A percentile compares a stretch with the other conserved stretches of the same genome.
Evolutionary conservation across 2,113 vertebrate genomes (phyloP).

Genomic region (Onychostruthus taczanowskii): DNA sequence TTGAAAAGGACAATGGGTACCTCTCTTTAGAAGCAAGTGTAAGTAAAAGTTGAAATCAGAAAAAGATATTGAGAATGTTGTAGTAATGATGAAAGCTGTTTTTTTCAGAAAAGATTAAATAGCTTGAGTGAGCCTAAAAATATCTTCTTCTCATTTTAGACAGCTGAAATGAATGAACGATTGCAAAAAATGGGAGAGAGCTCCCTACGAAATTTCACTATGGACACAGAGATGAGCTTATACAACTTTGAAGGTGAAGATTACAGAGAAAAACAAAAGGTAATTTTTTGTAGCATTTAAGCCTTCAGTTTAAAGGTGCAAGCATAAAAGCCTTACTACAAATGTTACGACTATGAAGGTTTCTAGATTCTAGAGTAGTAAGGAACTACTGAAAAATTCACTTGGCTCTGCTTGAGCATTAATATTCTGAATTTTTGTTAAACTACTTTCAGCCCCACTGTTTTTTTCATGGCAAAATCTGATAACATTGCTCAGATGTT

Average conservation of each 20-base stretch:
- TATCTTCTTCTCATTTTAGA: slow-evolving; percentile 67
- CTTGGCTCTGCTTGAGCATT: neutral
- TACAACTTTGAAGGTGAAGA: slow-evolving; percentile 93
- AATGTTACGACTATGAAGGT: neutral
- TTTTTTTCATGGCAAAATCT: neutral
- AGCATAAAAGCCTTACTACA: neutral
- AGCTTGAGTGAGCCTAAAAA: neutral
- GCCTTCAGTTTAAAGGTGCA: neutral
- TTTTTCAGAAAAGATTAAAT: neutral
- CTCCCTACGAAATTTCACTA: slow-evolving; percentile 85
- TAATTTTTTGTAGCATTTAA: slow-evolving; percentile 35
- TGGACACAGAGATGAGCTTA: slow-evolving; percentile 88
- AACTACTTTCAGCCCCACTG: neutral
- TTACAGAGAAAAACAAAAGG: slow-evolving; percentile 91
- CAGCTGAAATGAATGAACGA: slow-evolving; percentile 88
- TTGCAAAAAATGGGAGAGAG: slow-evolving; percentile 87
- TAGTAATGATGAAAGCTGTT: neutral
- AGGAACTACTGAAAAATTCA: neutral
- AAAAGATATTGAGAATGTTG: neutral
- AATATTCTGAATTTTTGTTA: neutral
- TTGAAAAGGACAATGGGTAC: neutral
- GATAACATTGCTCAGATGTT: neutral
- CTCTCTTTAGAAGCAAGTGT: neutral
- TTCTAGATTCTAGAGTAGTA: neutral
- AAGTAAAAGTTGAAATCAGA: neutral